A percentile compares a stretch with the other conserved stretches of the same genome.
phyloP scores from a whole-genome alignment of 1,140 invertebrate species.

The Archivesica marissinica region DNA sequence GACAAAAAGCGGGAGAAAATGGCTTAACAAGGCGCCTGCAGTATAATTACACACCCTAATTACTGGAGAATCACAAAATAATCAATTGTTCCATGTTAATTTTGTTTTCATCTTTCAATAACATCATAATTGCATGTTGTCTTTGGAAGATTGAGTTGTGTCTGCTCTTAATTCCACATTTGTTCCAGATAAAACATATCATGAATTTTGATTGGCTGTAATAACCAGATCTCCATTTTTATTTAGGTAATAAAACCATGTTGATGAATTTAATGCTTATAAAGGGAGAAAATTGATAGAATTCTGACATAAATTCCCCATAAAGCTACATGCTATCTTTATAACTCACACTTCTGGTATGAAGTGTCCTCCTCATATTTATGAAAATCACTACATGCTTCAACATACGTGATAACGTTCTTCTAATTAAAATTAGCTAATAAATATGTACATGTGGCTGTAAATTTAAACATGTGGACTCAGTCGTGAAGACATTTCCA shows the following conservation, averaged over 20 bases:
- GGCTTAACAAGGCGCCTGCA: neutral
- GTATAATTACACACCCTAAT: neutral
- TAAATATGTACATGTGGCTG: too few species aligned
- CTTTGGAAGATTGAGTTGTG: neutral
- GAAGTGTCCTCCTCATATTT: too few species aligned
- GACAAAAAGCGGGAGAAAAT: neutral
- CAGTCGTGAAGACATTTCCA: too few species aligned
- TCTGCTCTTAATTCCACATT: neutral
- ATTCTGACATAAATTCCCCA: constrained; percentile 4
- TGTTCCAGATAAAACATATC: neutral
- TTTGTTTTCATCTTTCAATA: neutral
- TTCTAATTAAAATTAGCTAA: too few species aligned
- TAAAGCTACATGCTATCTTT: too few species aligned
- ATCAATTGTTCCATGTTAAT: neutral
- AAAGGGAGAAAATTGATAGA: constrained; percentile 7
- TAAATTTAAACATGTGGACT: too few species aligned
- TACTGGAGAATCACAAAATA: neutral
- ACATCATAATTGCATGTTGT: constrained; percentile 1
- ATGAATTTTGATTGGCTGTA: constrained; percentile 5
- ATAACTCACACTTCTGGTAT: too few species aligned
- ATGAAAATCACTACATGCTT: too few species aligned
- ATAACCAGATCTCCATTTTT: neutral
- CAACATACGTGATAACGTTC: too few species aligned
- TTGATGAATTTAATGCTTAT: constrained; percentile 25
- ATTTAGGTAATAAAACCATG: constrained; percentile 19